These are phyloP conservation scores for Lepidostoma basale DNA, from an alignment of 1,140 invertebrate genomes.

Conservation along the genomic window DNA sequence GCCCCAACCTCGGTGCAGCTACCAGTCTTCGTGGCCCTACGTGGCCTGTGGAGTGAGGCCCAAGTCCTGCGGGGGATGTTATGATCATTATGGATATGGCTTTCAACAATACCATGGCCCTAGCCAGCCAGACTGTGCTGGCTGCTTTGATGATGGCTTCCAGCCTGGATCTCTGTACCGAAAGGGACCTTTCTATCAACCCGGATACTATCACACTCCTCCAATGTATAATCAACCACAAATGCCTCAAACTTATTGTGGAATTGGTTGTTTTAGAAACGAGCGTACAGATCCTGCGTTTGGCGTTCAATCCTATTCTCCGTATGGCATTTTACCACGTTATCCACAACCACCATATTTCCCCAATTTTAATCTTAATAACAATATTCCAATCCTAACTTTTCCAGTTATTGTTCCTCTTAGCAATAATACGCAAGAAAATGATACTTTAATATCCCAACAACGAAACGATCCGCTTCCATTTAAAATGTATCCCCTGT, in stretches of 20 bases:
- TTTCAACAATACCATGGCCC: slow-evolving; percentile 31
- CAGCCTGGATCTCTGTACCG: slow-evolving; percentile 34
- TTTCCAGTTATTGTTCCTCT: too few species aligned
- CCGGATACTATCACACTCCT: slow-evolving; percentile 41
- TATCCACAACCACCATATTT: background rate
- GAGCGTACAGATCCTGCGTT: slow-evolving; percentile 39
- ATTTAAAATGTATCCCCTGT: too few species aligned
- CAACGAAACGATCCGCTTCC: too few species aligned
- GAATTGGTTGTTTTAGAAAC: slow-evolving; percentile 37
- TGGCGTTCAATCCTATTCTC: slow-evolving; percentile 35
- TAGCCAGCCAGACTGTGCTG: slow-evolving; percentile 28
- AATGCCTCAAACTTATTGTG: background rate
- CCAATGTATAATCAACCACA: background rate
- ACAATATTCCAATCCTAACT: too few species aligned
- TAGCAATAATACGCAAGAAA: too few species aligned
- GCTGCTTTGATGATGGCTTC: slow-evolving; percentile 44
- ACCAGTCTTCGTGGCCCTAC: slow-evolving; percentile 40
- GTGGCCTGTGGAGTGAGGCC: slow-evolving; percentile 30
- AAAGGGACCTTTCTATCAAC: slow-evolving; percentile 40
- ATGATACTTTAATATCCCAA: too few species aligned
- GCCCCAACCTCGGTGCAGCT: slow-evolving; percentile 33
- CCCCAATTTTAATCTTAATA: too few species aligned
- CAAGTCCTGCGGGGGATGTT: slow-evolving; percentile 38
- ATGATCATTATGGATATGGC: slow-evolving; percentile 44
- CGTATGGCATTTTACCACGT: slow-evolving; percentile 17